A percentile compares a stretch with the other conserved stretches of the same genome.
Evolutionary conservation across 2,888 invertebrate species (phyloP).

Genomic region (Epistrophe eligans): DNA sequence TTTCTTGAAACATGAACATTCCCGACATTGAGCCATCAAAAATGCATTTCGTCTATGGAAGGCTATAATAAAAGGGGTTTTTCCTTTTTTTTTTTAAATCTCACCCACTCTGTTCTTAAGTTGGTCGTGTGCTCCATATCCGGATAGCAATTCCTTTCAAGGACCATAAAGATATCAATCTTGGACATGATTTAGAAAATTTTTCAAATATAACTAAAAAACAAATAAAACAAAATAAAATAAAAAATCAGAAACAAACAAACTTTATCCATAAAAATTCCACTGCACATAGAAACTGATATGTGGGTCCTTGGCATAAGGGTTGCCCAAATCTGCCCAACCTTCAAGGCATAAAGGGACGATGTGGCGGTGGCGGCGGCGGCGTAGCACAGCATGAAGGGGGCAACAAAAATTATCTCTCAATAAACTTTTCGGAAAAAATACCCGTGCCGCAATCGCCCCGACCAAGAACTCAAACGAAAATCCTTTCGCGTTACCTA

Average conservation of each 20-base stretch:
- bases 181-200: slow-evolving; percentile 70
- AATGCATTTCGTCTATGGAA: slow-evolving; percentile 45
- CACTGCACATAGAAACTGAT: slow-evolving; percentile 68
- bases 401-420: slow-evolving; percentile 68
- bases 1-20: slow-evolving; percentile 42
- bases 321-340: slow-evolving; percentile 24
- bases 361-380: neutral
- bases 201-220: slow-evolving; percentile 33
- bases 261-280: slow-evolving; percentile 75
- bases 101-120: slow-evolving; percentile 25
- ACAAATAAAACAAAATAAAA: neutral
- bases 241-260: slow-evolving; percentile 55
- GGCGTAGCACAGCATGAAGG: neutral
- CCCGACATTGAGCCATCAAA: slow-evolving; percentile 51
- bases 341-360: neutral
- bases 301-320: slow-evolving; percentile 69
- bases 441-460: neutral
- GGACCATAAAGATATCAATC: slow-evolving; percentile 76
- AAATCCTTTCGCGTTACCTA: slow-evolving; percentile 52
- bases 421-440: slow-evolving; percentile 69
- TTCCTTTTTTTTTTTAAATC: slow-evolving; percentile 34
- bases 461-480: slow-evolving; percentile 39
- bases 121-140: slow-evolving; percentile 56
- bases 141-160: slow-evolving; percentile 71
- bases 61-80: slow-evolving; percentile 7